Evolutionary conservation across 2,113 vertebrate species (phyloP), one percentile per base, ranked within the genome.

Genomic region (Pterophyllum scalare): DNA sequence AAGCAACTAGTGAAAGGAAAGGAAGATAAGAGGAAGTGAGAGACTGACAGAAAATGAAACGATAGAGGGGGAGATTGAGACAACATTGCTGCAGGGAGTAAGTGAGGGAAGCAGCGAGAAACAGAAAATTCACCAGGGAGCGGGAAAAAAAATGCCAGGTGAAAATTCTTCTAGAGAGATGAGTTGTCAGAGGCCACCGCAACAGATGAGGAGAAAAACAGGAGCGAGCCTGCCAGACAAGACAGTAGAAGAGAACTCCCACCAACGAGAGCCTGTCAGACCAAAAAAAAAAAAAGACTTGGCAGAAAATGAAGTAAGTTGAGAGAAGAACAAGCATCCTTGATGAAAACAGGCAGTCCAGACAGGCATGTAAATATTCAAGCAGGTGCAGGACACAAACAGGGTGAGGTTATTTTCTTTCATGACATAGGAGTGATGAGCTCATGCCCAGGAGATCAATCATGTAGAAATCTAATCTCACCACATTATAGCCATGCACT

Each of bases 391-490:
- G 22, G 40, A 4, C 67, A 72, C 19, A 2, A 54, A 54, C 4
- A 1, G 11, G 2, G 67, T 2, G 22, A 67, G 28, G 54, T 1
- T 59, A 62, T 77, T 14, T 31, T 6, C 15, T 61, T 80, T 77
- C 61, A 74, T 58, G 79, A 22, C 65, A 26, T 26, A 72, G 26
- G 65, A 52, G 46, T 28, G 81, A 88, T 61, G 72, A 80, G 70
- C 40, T 54, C 3, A 12, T 17, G 56, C 14, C 76, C 81, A 24
- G 77, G 87, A 81, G 78, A 93, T 91, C 82, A 82, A 88, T 92
- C 86, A 84, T 74, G 74, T 75, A 54, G 57, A 43, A 77, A 89
- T 87, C 40, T 91, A 87, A 93, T 93, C 88, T 84, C 59, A n/a
- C 86, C 61, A 81, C 77, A 89, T 89, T 83, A 83, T 67, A 91